Percentiles rank a stretch among this genome's conserved stretches.
phyloP scores from a whole-genome alignment of 2,113 vertebrate genomes.

The Alexandromys fortis region DNA sequence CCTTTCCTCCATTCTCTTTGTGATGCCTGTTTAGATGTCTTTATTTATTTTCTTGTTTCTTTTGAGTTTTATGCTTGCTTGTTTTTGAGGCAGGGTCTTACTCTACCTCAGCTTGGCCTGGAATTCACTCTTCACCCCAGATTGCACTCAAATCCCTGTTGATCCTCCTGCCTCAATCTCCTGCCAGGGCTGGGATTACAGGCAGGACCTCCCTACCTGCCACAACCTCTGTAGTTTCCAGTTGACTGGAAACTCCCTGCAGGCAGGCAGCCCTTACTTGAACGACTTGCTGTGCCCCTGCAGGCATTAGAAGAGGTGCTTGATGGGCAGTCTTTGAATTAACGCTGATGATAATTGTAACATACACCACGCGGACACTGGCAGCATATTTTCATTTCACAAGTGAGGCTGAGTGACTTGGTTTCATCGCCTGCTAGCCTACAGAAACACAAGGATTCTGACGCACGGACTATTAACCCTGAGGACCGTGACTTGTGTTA shows the following conservation, averaged over 20 bases:
- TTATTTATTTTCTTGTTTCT: not conserved
- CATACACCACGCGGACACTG: not conserved
- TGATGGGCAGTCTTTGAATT: not conserved
- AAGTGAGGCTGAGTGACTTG: not conserved
- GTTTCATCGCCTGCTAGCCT: not conserved
- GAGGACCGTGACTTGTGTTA: not conserved
- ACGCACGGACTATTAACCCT: not conserved
- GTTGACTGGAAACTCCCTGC: not conserved
- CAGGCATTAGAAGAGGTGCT: not conserved
- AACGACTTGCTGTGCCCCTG: not conserved
- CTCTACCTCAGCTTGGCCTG: not conserved
- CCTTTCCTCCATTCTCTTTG: slow-evolving; percentile 2
- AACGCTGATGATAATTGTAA: not conserved
- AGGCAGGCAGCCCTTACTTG: not conserved
- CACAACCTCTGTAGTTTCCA: not conserved
- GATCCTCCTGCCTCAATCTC: not conserved
- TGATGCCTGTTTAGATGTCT: not conserved
- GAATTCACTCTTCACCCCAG: not conserved
- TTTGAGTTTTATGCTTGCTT: not conserved
- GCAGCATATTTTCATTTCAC: not conserved
- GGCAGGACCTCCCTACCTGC: too few relatives aligned
- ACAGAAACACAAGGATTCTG: not conserved
- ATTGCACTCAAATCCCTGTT: not conserved
- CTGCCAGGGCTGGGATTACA: not conserved
- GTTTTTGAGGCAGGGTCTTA: not conserved